Evolutionary conservation across 1,140 invertebrate species (phyloP), one percentile per base, ranked within the genome.

Genomic region (Tetranychus urticae): DNA sequence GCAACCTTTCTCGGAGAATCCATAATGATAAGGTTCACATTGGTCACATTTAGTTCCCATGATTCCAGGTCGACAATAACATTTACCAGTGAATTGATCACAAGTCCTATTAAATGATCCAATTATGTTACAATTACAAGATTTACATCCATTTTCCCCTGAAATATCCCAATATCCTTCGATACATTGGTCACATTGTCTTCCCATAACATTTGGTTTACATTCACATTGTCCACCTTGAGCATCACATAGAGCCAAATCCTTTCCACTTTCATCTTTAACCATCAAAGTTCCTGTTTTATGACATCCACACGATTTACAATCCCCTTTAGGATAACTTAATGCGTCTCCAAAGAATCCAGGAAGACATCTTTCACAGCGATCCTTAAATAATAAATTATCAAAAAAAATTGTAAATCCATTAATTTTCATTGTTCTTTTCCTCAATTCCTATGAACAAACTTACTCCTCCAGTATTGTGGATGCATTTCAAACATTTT

Each of bases 401-500:
- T n/a, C 5, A 42, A 10, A 42, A 42, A 42, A 42, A 23, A 45
- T 23, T 23, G 23, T 23, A 23, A 23, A 23, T 23, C 23, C 23
- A 23, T 23, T 23, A 23, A 23, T 23, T 23, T 23, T 23, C 23
- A 23, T 23, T 23, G 23, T 23, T 23, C 23, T 23, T 23, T 23
- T 23, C 23, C 66, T 82, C 78, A 10, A 76, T 67, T 47, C 12
- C 8, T 47, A 2, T 47, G 7, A 3, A n/a, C 2, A 13, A 2
- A n/a, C 50, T 69, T 48, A 66, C 71, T 2, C 94, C 94, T 36
- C 81, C 88, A 2, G 93, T 97, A 68, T 94, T 94, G 71, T 96
- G 87, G 61, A 97, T 92, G 71, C 94, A 98, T 70, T 94, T 97
- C 0, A 92, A 72, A 78, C 94, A 98, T 70, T 92, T 84, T 48